Conservation (phyloP, 1,140 invertebrate genomes). For the Eueides isabella region DNA sequence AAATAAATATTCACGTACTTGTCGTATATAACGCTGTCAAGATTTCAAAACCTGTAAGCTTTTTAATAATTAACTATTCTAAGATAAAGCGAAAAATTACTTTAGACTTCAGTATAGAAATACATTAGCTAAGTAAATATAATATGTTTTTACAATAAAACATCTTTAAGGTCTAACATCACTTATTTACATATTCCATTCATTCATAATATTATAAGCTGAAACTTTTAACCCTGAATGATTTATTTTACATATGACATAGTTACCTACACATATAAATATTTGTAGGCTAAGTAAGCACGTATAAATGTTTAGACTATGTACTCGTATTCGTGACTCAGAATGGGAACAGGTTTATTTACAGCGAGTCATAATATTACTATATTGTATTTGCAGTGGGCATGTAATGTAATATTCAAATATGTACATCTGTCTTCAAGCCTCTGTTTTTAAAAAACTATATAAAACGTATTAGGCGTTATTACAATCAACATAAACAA, state of each 20-base stretch:
- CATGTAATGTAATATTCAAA: neutral
- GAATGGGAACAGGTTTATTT: conserved; percentile 34
- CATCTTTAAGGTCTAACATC: neutral
- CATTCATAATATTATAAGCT: neutral
- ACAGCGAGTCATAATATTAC: conserved; percentile 23
- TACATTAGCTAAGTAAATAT: neutral
- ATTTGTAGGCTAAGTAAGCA: neutral
- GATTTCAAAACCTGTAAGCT: too few relatives aligned
- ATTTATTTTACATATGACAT: neutral
- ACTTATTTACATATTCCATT: neutral
- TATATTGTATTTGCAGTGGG: neutral
- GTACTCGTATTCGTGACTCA: conserved; percentile 17
- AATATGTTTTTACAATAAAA: neutral
- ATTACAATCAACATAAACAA: neutral
- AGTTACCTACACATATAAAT: neutral
- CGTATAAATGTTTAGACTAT: neutral
- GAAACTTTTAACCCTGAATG: neutral
- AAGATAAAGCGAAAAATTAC: neutral
- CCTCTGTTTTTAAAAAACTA: neutral
- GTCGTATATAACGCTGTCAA: too few relatives aligned
- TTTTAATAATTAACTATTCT: too few relatives aligned
- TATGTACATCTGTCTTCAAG: neutral
- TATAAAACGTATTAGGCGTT: neutral
- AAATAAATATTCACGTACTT: neutral
- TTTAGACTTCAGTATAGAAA: neutral